Base-by-base conservation (phyloP, 2,888 invertebrate genomes). In the Lordiphosa fenestrarum region DNA sequence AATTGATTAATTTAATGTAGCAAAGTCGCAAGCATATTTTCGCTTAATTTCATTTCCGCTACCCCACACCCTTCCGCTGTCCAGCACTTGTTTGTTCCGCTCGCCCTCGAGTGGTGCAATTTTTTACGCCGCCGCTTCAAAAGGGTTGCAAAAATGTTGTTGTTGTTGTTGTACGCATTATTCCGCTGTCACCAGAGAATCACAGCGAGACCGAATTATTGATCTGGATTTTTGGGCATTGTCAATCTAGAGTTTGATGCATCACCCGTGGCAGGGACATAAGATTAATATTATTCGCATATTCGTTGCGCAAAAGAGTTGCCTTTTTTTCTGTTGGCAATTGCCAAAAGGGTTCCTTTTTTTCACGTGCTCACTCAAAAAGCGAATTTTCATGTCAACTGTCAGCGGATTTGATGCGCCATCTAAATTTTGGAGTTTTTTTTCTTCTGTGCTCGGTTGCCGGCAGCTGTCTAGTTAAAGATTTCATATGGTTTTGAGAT, bases 1-100 rank as follows among this genome's bases (percentile, higher is more conserved):
- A 89, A 88, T 88, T 88, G 88, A 88, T 88, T 88, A 89, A 88
- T 87, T 88, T 75, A 85, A 87, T 87, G 78, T 54, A 39, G 56
- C 36, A 58, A 46, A 15, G 76, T 67, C 60, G 73, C 50, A 67
- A 77, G 76, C 77, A 77, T 77, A 84, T 84, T 84, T 64, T 80
- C 77, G 84, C 84, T 78, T 87, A 86, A 87, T 84, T 86, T 80
- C 77, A 86, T 75, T 87, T 87, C 86, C 87, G 85, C 72, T 73
- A 76, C 46, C 25, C 37, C 21, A 15, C 1, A 30, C 48, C 44
- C 15, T 6, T 12, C 6, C 44, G 39, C 33, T 6, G 0, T 13
- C 13, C 64, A 13, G 54, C 84, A 84, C 77, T 78, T 77, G 82
- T 69, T 84, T 65, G 77, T 84, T 78, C 72, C 80, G 83, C 83